Evolutionary conservation across 2,888 invertebrate genomes (phyloP).

Genomic region (Ormyrus thymus): DNA sequence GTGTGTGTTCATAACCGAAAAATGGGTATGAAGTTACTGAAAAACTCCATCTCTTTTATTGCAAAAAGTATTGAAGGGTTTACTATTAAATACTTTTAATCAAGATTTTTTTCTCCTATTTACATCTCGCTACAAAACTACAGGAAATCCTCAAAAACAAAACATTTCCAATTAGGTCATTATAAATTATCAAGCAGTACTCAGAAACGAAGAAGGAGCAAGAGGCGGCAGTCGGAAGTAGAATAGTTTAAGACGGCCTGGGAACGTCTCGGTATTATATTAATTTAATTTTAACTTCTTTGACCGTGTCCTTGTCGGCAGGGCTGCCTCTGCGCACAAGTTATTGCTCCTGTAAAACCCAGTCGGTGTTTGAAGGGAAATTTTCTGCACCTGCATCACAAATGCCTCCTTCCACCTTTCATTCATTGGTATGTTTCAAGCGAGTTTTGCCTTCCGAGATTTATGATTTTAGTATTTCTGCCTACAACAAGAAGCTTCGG

Average conservation of each 20-base stretch:
- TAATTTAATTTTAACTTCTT: conserved; percentile 72
- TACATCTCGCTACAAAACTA: no score
- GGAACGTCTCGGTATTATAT: conserved; percentile 66
- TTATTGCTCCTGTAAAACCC: conserved; percentile 23
- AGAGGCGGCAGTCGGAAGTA: not conserved
- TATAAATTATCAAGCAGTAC: conserved; percentile 67
- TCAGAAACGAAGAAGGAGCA: not conserved
- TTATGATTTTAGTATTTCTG: conserved; percentile 2
- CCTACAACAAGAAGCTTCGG: no score
- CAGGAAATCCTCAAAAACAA: conserved; percentile 59
- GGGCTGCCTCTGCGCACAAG: not conserved
- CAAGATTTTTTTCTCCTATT: no score
- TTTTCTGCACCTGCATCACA: conserved; percentile 48
- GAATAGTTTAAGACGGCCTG: not conserved
- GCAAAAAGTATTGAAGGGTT: no score
- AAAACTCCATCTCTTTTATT: no score
- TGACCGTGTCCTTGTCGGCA: conserved; percentile 59
- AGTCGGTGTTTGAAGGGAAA: conserved; percentile 29
- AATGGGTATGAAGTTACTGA: no score
- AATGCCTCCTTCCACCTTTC: not conserved
- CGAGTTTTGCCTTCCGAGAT: conserved; percentile 29
- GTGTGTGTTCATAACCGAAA: no score
- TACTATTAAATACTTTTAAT: no score
- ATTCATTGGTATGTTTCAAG: not conserved
- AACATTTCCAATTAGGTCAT: conserved; percentile 73